A percentile compares a stretch with the other conserved stretches of the same genome.
Evolutionary conservation across 2,888 invertebrate species (phyloP).

Genomic region (Zonitis immaculata): DNA sequence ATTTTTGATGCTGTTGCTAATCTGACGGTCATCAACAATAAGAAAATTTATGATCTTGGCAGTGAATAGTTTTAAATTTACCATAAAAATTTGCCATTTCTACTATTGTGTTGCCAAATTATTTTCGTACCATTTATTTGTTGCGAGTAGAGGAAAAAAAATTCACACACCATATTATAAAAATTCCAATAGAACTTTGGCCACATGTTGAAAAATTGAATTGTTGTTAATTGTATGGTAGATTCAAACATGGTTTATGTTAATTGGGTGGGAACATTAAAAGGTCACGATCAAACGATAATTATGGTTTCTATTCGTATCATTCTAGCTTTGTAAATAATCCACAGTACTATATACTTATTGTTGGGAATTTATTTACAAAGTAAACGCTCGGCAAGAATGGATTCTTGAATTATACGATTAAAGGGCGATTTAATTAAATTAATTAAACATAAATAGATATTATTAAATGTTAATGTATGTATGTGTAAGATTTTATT

Average conservation of each 20-base stretch:
- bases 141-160: no score
- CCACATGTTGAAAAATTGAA: no score
- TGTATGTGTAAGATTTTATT: not conserved
- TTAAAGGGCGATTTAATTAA: not conserved
- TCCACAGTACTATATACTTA: no score
- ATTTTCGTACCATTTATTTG: no score
- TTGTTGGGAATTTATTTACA: not conserved
- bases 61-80: slow-evolving; percentile 1
- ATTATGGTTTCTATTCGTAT: slow-evolving; percentile 1
- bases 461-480: not conserved
- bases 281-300: not conserved
- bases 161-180: no score
- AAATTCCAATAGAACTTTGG: no score
- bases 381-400: not conserved
- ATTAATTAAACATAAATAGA: not conserved
- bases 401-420: not conserved
- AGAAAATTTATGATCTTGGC: slow-evolving; percentile 1
- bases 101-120: no score
- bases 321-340: not conserved
- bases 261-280: no score
- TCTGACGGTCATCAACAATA: slow-evolving; percentile 7
- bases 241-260: not conserved
- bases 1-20: not conserved
- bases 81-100: no score
- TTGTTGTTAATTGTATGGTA: not conserved